These are phyloP conservation scores for Grammomys dolichurus DNA, from an alignment of 2,113 vertebrate genomes.

Conservation along the genomic window DNA sequence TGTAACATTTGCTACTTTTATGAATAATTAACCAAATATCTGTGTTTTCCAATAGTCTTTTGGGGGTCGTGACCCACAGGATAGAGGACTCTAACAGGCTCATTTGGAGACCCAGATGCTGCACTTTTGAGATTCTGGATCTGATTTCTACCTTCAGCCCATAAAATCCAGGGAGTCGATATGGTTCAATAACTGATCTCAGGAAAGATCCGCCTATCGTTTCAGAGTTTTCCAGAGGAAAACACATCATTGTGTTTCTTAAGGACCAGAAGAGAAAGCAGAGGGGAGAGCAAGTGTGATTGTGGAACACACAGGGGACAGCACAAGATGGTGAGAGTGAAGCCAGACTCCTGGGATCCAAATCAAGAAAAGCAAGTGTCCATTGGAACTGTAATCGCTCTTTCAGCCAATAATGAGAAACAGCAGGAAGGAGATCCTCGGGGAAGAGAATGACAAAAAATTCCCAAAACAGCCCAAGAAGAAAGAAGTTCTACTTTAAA, in stretches of 20 bases:
- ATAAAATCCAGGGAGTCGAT: not conserved
- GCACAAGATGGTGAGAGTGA: not conserved
- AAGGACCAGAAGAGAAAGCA: not conserved
- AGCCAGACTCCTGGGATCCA: not conserved
- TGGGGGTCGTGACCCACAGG: not conserved
- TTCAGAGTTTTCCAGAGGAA: not conserved
- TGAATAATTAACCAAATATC: not conserved
- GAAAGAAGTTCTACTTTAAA: not conserved
- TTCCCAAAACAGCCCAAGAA: not conserved
- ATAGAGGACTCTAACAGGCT: not conserved
- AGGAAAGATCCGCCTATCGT: not conserved
- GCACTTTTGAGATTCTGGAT: no score
- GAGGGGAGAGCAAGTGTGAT: not conserved
- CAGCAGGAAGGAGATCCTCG: not conserved
- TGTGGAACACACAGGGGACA: not conserved
- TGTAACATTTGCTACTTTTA: not conserved
- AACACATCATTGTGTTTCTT: not conserved
- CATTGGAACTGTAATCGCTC: not conserved
- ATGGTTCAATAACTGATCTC: not conserved
- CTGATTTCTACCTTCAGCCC: not conserved
- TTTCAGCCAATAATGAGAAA: not conserved
- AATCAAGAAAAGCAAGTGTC: not conserved
- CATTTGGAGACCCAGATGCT: not conserved
- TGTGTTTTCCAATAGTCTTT: not conserved
- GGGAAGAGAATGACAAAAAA: not conserved